A percentile compares a stretch with the other conserved stretches of the same genome.
Conservation (phyloP, 2,113 vertebrate genomes). For the Labeo rohita region DNA sequence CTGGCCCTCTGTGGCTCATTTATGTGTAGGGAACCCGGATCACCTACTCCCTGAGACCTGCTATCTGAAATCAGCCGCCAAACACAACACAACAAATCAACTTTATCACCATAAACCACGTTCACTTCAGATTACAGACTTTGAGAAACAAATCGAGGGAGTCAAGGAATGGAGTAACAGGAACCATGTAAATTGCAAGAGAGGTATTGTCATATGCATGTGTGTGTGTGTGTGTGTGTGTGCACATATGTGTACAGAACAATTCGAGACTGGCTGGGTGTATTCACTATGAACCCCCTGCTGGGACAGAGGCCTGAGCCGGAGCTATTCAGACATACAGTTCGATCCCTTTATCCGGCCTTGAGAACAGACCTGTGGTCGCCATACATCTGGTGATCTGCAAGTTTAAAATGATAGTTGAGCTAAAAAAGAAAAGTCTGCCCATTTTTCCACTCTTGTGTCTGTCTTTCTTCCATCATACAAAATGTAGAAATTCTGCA, state of each 20-base stretch:
- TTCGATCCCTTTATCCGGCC: constrained; percentile 33
- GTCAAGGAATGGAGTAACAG: constrained; percentile 12
- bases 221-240: constrained; percentile 14
- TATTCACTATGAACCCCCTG: constrained; percentile 69
- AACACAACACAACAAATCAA: constrained; percentile 71
- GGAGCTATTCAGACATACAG: constrained; percentile 64
- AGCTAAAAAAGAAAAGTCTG: not conserved
- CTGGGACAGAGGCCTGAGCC: constrained; percentile 66
- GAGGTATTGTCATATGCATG: constrained; percentile 60
- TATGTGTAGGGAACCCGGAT: constrained; percentile 69
- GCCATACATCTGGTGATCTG: constrained; percentile 6
- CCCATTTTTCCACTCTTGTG: not conserved
- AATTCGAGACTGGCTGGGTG: constrained; percentile 48
- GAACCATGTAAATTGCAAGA: constrained; percentile 44
- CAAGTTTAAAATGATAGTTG: not conserved
- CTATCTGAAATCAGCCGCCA: constrained; percentile 67
- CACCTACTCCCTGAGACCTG: constrained; percentile 62
- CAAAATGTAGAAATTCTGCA: not conserved
- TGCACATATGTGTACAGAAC: constrained; percentile 1
- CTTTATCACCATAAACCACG: constrained; percentile 54
- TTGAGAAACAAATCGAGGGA: not conserved
- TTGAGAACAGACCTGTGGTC: constrained; percentile 18
- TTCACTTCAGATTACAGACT: constrained; percentile 19
- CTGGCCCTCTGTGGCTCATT: constrained; percentile 65
- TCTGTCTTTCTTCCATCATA: not conserved